Evolutionary conservation across 37 sponge, comb jelly and placozoan species (phyloP).

Genomic region (Cladorhizidae sp.): DNA sequence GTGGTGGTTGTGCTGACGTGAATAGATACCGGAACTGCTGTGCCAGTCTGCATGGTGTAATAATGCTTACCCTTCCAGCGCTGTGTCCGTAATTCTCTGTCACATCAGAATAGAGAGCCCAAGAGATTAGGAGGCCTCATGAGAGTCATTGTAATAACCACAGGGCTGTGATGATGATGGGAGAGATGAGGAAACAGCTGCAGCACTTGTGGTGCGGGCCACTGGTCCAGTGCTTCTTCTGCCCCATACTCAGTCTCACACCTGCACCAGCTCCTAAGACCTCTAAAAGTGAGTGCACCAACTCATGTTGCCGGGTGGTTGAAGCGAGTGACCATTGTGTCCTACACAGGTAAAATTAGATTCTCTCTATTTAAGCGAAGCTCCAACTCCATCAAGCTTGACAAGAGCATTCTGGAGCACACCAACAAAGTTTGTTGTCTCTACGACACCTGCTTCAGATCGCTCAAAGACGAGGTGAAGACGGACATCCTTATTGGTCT

Average conservation of each 20-base stretch:
- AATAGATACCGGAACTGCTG: no score
- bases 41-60: no score
- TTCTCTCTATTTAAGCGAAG: constrained; percentile 16
- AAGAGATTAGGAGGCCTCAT: no score
- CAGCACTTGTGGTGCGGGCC: constrained; percentile 44
- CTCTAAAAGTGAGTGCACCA: neutral
- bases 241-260: constrained; percentile 53
- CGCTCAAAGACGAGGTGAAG: constrained; percentile 20
- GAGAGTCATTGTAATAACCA: no score
- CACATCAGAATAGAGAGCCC: no score
- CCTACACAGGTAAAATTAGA: constrained; percentile 16
- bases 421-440: constrained; percentile 19
- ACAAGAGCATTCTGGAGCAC: neutral
- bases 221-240: constrained; percentile 50
- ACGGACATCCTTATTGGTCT: constrained; percentile 73
- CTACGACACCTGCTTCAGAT: constrained; percentile 33
- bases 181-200: constrained; percentile 44
- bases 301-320: neutral
- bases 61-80: no score
- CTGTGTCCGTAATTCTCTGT: no score
- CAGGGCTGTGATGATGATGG: constrained; percentile 46
- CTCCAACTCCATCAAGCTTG: constrained; percentile 9
- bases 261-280: constrained; percentile 29
- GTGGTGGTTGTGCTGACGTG: no score
- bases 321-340: neutral